Evolutionary conservation across 2,888 invertebrate genomes (phyloP).

Genomic region (Polydrusus pterygomalis): DNA sequence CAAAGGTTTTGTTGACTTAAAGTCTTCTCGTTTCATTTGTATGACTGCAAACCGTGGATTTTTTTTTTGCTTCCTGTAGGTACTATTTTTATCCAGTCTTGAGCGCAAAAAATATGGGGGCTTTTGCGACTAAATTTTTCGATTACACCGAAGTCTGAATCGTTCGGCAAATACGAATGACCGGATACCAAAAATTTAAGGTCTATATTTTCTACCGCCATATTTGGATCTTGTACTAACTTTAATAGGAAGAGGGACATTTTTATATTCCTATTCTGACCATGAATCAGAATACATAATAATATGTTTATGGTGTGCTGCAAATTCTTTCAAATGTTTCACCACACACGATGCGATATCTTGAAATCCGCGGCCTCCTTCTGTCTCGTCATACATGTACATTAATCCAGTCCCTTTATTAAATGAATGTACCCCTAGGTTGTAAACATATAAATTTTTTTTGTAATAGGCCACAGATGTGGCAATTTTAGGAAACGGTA

Average conservation of each 20-base stretch:
- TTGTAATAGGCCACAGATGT: conserved; percentile 45
- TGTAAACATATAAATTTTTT: conserved; percentile 44
- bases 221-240: not conserved
- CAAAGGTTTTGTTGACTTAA: too few relatives aligned
- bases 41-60: too few relatives aligned
- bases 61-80: too few relatives aligned
- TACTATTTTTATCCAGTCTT: too few relatives aligned
- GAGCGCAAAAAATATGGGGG: too few relatives aligned
- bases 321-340: conserved; percentile 16
- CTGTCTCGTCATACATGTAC: conserved; percentile 16
- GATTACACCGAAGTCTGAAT: conserved; percentile 36
- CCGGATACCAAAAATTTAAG: too few relatives aligned
- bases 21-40: too few relatives aligned
- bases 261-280: not conserved
- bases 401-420: conserved; percentile 17
- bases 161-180: conserved; percentile 39
- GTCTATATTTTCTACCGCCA: not conserved
- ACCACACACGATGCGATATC: conserved; percentile 1
- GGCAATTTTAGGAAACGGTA: conserved; percentile 29
- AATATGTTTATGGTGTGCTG: conserved; percentile 10
- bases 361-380: conserved; percentile 12
- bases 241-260: not conserved
- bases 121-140: not conserved
- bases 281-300: not conserved
- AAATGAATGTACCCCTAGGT: conserved; percentile 38